Base-by-base conservation (phyloP, 2,888 invertebrate species). In the Lomographa bimaculata region DNA sequence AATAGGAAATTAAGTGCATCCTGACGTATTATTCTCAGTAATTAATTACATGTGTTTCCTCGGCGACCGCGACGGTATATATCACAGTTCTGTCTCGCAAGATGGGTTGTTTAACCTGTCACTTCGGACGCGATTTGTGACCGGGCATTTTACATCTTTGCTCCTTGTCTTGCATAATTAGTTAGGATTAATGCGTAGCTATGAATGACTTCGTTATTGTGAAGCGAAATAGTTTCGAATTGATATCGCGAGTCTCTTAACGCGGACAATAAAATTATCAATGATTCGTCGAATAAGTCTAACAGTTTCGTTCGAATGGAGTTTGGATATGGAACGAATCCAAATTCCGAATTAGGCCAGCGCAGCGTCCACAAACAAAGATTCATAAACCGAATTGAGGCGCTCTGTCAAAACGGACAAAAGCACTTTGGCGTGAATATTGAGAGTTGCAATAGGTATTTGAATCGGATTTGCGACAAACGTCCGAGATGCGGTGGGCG, bases 31-130 rank as follows among this genome's bases (percentile, higher is more conserved):
- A 80, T 83, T 82, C 78, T 72, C 63, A 60, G 65, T 79, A 81
- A 89, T 87, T 86, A 89, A 87, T 85, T 77, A 74, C 73, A 65
- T 63, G 68, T 73, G 78, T 83, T 84, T 82, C 78, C 79, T 75
- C 67, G 71, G 71, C 71, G 71, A 66, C 70, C 71, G 65, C 68
- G 65, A 62, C 64, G 57, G 65, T 73, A 75, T 86, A 85, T 79
- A 78, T 87, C 85, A 87, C 78, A 67, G 77, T 74, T 79, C 79
- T 83, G 86, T 87, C 86, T 65, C 79, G 57, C 71, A 70, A 71
- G 85, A 84, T 82, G 81, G 83, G 74, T 77, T 81, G 84, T 85
- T 86, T 79, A 79, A 78, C 67, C 79, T 84, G 87, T 87, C 87
- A 83, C 71, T 78, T 78, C 56, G 77, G 74, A 74, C 76, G 76